A percentile compares a stretch with the other conserved stretches of the same genome.
Conservation (phyloP, 2,888 invertebrate species). For the Mystacides longicornis region DNA sequence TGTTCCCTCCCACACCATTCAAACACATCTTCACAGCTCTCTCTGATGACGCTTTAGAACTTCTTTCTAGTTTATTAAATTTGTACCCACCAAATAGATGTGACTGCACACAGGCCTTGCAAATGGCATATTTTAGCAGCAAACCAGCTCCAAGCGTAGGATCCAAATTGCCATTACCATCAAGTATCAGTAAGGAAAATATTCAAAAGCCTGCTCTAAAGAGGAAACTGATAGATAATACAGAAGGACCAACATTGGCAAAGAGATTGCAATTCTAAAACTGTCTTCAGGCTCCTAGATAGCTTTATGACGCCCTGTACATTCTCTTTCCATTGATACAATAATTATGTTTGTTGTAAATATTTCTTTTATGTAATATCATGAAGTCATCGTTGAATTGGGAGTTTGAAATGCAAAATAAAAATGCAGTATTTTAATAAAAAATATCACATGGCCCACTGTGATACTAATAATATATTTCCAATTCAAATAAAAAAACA, state of each 20-base stretch:
- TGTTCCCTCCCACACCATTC: slow-evolving; percentile 74
- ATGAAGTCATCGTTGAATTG: no score
- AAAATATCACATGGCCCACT: slow-evolving; percentile 27
- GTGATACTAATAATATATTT: slow-evolving; percentile 13
- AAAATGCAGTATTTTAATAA: slow-evolving; percentile 21
- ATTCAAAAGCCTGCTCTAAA: slow-evolving; percentile 63
- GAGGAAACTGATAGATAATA: slow-evolving; percentile 64
- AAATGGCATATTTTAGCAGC: slow-evolving; percentile 86
- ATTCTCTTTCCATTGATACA: no score
- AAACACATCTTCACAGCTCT: slow-evolving; percentile 95
- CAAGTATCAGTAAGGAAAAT: slow-evolving; percentile 54
- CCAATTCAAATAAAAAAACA: no score
- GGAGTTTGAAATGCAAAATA: not conserved
- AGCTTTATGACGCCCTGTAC: no score
- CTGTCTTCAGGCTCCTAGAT: no score
- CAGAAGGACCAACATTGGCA: slow-evolving; percentile 61
- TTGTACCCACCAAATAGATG: slow-evolving; percentile 78
- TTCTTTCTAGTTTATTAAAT: slow-evolving; percentile 69
- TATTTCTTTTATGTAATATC: no score
- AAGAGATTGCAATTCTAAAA: slow-evolving; percentile 60
- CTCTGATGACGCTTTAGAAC: slow-evolving; percentile 77
- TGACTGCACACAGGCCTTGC: slow-evolving; percentile 74
- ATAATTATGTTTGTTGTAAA: no score
- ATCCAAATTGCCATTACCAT: slow-evolving; percentile 73
- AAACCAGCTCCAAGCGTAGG: slow-evolving; percentile 84